A percentile compares a stretch with the other conserved stretches of the same genome.
phyloP scores from a whole-genome alignment of 2,888 invertebrate species.

The Mellilla xanthometata region DNA sequence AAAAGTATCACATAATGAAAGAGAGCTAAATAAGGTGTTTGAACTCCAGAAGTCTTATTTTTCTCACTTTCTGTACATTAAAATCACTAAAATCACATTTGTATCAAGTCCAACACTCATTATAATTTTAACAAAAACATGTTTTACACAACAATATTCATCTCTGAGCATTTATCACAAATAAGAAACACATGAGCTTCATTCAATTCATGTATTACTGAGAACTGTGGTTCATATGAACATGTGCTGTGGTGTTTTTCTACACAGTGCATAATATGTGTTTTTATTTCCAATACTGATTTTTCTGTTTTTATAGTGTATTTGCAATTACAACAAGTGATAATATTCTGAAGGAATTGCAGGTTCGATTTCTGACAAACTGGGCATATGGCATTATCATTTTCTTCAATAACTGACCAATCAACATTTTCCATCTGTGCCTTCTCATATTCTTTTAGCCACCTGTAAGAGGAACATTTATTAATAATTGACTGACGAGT shows the following conservation, averaged over 20 bases:
- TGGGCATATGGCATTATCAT: slow-evolving; percentile 74
- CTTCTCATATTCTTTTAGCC: slow-evolving; percentile 68
- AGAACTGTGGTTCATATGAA: slow-evolving; percentile 53
- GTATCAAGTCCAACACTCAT: too few relatives aligned
- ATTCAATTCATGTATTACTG: slow-evolving; percentile 49
- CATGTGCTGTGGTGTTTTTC: slow-evolving; percentile 58
- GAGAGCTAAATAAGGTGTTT: too few relatives aligned
- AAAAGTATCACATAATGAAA: too few relatives aligned
- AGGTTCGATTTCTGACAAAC: slow-evolving; percentile 72
- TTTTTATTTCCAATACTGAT: slow-evolving; percentile 51
- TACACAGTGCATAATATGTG: slow-evolving; percentile 44
- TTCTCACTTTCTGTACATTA: too few relatives aligned
- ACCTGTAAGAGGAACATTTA: slow-evolving; percentile 61
- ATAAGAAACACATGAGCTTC: slow-evolving; percentile 65
- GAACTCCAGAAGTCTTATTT: too few relatives aligned
- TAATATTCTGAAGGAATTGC: slow-evolving; percentile 33
- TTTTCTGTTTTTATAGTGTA: slow-evolving; percentile 48
- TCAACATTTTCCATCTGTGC: slow-evolving; percentile 60
- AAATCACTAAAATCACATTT: too few relatives aligned
- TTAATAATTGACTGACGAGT: too few relatives aligned
- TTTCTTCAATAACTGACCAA: slow-evolving; percentile 62
- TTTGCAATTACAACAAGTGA: slow-evolving; percentile 63
- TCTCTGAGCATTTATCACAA: slow-evolving; percentile 64
- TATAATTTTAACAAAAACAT: not conserved
- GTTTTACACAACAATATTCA: slow-evolving; percentile 40